Base-by-base conservation (phyloP, 2,888 invertebrate species). In the Mesorhabditis sp. region DNA sequence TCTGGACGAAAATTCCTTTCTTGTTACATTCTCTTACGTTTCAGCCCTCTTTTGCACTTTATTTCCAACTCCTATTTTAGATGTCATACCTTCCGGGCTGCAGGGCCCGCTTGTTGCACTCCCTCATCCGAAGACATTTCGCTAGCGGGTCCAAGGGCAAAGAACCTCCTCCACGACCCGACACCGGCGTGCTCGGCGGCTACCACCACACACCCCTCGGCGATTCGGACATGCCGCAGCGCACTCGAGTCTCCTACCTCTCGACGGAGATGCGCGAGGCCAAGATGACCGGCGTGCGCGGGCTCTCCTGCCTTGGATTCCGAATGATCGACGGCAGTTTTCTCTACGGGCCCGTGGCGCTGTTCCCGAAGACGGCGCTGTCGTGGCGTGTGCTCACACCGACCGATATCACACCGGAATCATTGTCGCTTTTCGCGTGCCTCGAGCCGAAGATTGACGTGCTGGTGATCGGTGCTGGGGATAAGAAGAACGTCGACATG, bases 401-500 rank as follows among this genome's bases (percentile, higher is more conserved):
- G 0, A 87, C 90, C 0, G 91, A 92, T 58, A 91, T 96, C 74
- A 91, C 90, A 41, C 91, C 91, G 79, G 90, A 92, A 10, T 91
- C 93, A 0, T 87, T 97, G 28, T 88, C 90, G 7, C 87, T 96
- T 45, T 94, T 96, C 85, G 90, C 90, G 67, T 81, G 92, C 43
- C 84, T 96, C 42, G 92, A 92, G 71, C 96, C 96, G 0, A 93
- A 92, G 87, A 87, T 93, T 69, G 95, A 84, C 67, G 76, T 84
- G 68, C 70, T 84, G 41, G 79, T 86, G 15, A 66, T 86, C 15
- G 86, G 86, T 43, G 83, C 80, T 50, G 87, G 86, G 4, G 83
- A 86, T 66, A 85, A 77, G 68, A 80, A 81, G 74, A 81, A 75
- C 70, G 77, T 76, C 72, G 85, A 81, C 74, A 83, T 44, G 15